Evolutionary conservation across 1,140 invertebrate genomes (phyloP).

Genomic region (Heterodera schachtii): DNA sequence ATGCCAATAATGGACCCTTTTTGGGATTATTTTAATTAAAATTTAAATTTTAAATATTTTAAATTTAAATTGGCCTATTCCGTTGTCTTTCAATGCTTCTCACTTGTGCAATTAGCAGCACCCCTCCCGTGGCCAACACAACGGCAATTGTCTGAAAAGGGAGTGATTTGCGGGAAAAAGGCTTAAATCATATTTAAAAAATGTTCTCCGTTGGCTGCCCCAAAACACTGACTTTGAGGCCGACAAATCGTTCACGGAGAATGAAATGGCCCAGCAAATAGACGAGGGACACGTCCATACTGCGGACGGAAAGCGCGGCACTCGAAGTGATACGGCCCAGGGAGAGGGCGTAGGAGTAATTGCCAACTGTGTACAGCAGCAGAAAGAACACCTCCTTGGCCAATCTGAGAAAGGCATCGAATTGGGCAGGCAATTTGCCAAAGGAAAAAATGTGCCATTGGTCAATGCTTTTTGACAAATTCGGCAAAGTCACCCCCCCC

Average conservation of each 20-base stretch:
- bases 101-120: slow-evolving; percentile 50
- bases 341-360: slow-evolving; percentile 24
- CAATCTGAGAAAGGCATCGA: background rate
- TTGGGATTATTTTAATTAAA: no score
- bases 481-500: background rate
- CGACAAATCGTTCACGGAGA: slow-evolving; percentile 4
- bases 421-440: background rate
- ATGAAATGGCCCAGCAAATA: slow-evolving; percentile 13
- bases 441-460: background rate
- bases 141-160: slow-evolving; percentile 47
- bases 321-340: slow-evolving; percentile 22
- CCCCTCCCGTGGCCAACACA: slow-evolving; percentile 51
- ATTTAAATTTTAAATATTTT: no score
- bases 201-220: background rate
- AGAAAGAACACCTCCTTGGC: slow-evolving; percentile 20
- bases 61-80: no score
- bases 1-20: no score
- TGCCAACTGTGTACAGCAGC: slow-evolving; percentile 13
- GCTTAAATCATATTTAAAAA: no score
- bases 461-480: background rate
- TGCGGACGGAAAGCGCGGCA: slow-evolving; percentile 11
- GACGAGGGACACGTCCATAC: slow-evolving; percentile 25
- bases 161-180: background rate
- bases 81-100: no score
- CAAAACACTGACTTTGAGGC: slow-evolving; percentile 19